These are phyloP conservation scores for Camarhynchus parvulus DNA, from an alignment of 2,113 vertebrate genomes.

Conservation along the genomic window DNA sequence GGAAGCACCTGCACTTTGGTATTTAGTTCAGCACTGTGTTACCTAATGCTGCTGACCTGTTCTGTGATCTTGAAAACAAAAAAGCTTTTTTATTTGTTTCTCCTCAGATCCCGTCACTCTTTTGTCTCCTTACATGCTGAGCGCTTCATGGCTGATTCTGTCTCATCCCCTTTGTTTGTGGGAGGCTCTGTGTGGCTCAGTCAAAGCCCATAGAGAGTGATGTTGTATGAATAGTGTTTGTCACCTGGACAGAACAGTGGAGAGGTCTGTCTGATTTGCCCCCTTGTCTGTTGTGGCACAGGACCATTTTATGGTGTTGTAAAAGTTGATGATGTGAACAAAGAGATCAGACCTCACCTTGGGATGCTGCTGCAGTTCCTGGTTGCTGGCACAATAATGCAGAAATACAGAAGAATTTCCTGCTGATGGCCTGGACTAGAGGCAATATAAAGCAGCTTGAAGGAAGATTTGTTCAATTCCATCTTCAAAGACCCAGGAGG, in stretches of 20 bases:
- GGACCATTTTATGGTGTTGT: neutral
- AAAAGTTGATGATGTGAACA: neutral
- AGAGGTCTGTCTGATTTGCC: neutral
- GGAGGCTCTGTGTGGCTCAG: neutral
- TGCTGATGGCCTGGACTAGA: neutral
- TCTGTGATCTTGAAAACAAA: slow-evolving; percentile 17
- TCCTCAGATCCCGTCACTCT: neutral
- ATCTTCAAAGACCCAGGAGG: neutral
- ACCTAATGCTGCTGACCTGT: slow-evolving; percentile 19
- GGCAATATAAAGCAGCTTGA: neutral
- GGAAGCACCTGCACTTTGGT: slow-evolving; percentile 27
- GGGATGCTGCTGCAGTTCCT: neutral
- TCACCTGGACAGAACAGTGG: neutral
- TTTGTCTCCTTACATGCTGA: neutral
- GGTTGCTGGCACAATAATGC: neutral
- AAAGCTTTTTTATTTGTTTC: neutral
- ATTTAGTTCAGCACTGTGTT: slow-evolving; percentile 7
- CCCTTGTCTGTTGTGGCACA: neutral
- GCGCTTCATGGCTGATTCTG: neutral
- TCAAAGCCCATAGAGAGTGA: neutral
- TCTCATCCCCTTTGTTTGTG: neutral
- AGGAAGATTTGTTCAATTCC: neutral
- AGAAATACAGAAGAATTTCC: neutral
- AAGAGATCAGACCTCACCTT: neutral
- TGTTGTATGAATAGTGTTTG: neutral